These are phyloP conservation scores for Ceratosolen solmsi DNA, from an alignment of 1,140 invertebrate genomes.

Conservation along the genomic window DNA sequence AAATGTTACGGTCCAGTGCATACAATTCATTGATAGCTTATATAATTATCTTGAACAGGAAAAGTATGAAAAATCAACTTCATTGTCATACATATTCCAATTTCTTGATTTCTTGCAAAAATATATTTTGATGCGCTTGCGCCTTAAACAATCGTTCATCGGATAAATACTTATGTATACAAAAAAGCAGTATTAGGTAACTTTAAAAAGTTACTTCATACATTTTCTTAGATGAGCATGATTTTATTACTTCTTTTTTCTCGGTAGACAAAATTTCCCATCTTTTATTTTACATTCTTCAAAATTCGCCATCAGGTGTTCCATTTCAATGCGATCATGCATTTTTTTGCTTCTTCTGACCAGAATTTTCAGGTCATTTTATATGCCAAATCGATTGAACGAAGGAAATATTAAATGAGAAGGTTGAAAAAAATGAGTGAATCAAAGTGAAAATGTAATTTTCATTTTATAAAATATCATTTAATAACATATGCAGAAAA, in stretches of 20 bases:
- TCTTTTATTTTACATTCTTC: background rate
- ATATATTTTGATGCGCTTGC: background rate
- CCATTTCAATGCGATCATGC: background rate
- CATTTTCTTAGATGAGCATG: background rate
- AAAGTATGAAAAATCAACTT: constrained; percentile 2
- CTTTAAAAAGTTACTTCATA: constrained; percentile 10
- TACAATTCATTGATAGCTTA: constrained; percentile 25
- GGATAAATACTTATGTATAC: background rate
- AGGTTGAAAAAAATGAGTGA: background rate
- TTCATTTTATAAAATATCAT: background rate
- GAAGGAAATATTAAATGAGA: background rate
- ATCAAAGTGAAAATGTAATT: too few relatives aligned
- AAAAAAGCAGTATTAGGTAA: background rate
- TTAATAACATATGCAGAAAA: too few relatives aligned
- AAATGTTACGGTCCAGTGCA: constrained; percentile 5
- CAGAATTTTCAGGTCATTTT: constrained; percentile 44
- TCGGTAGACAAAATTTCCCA: constrained; percentile 6
- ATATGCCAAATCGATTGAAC: constrained; percentile 48
- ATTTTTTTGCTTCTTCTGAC: background rate
- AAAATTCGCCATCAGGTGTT: background rate
- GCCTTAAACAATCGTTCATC: background rate
- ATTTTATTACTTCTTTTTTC: background rate
- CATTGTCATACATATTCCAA: background rate
- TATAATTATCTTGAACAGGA: constrained; percentile 13
- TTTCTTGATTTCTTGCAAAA: background rate